Percentiles rank a stretch among this genome's conserved stretches.
These are phyloP conservation scores for Heptranchias perlo DNA, from an alignment of 2,113 vertebrate species.

Conservation along the genomic window DNA sequence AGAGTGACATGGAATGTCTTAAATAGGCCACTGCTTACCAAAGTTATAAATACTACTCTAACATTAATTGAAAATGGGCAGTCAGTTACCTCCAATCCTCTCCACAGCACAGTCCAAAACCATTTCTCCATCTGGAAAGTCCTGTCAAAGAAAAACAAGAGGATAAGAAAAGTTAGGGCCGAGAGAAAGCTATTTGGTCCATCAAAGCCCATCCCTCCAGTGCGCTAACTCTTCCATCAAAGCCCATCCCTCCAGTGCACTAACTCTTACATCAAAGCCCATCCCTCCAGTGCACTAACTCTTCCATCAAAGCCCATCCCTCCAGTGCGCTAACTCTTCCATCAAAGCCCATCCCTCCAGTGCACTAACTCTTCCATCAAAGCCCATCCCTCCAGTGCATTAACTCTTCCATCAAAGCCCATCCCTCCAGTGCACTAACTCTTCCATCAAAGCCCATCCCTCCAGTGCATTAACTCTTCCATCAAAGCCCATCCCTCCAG, in stretches of 20 bases:
- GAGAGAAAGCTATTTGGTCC: neutral
- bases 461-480: too few species aligned
- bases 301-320: neutral
- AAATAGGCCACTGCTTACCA: neutral
- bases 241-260: neutral
- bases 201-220: neutral
- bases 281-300: neutral
- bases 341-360: neutral
- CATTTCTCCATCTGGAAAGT: neutral
- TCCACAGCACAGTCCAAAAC: neutral
- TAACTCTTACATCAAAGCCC: neutral
- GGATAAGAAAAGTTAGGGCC: neutral
- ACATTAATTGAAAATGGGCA: neutral
- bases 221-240: neutral
- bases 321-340: neutral
- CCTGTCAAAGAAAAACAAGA: neutral
- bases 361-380: neutral
- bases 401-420: too few species aligned
- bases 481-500: too few species aligned
- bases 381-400: neutral
- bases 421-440: too few species aligned
- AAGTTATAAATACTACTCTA: neutral
- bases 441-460: too few species aligned
- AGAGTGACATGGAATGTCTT: neutral
- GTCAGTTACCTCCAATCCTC: neutral